These are phyloP conservation scores for Geothlypis trichas DNA, from an alignment of 2,113 vertebrate genomes.

Conservation along the genomic window DNA sequence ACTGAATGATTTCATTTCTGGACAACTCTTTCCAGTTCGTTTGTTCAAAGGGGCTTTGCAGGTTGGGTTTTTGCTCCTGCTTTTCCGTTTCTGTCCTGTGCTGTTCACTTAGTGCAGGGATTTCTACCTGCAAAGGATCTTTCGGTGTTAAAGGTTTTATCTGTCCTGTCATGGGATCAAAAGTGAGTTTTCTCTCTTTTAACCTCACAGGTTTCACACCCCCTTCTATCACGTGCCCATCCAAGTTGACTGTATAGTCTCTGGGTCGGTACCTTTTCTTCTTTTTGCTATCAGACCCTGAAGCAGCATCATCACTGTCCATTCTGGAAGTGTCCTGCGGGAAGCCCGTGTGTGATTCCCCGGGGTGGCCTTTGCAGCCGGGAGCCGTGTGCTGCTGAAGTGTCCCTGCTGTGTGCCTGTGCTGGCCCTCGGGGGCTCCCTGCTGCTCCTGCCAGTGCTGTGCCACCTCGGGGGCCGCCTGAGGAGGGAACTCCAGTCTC, in stretches of 20 bases:
- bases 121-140: slow-evolving; percentile 77
- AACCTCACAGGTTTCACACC: slow-evolving; percentile 84
- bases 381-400: slow-evolving; percentile 67
- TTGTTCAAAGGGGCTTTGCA: slow-evolving; percentile 88
- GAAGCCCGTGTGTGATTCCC: slow-evolving; percentile 63
- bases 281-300: slow-evolving; percentile 82
- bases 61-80: slow-evolving; percentile 75
- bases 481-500: slow-evolving; percentile 73
- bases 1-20: slow-evolving; percentile 91
- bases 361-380: slow-evolving; percentile 56
- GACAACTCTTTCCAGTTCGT: slow-evolving; percentile 93
- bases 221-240: slow-evolving; percentile 77
- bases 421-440: slow-evolving; percentile 71
- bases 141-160: slow-evolving; percentile 86
- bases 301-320: slow-evolving; percentile 77
- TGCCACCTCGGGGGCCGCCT: slow-evolving; percentile 40
- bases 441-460: slow-evolving; percentile 81
- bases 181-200: slow-evolving; percentile 91
- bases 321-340: slow-evolving; percentile 71
- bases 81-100: slow-evolving; percentile 84
- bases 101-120: slow-evolving; percentile 69
- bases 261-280: slow-evolving; percentile 84
- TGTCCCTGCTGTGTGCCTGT: slow-evolving; percentile 65
- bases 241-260: slow-evolving; percentile 79
- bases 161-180: slow-evolving; percentile 90